phyloP scores from a whole-genome alignment of 2,888 invertebrate species.

The Hirtodrosophila confusa region DNA sequence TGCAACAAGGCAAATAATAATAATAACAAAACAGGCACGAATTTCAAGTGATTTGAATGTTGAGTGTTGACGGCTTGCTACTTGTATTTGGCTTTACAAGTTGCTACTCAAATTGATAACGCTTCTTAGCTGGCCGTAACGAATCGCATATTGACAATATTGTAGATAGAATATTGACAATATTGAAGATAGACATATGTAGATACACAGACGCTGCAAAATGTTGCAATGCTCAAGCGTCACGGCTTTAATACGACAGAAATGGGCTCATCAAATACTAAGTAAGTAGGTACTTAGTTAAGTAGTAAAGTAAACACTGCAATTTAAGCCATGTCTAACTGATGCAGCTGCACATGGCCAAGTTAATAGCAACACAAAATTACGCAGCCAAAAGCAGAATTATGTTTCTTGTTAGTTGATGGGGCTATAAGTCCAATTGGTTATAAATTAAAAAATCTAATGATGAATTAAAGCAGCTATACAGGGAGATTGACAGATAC shows the following conservation, averaged over 20 bases:
- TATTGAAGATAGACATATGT: slow-evolving; percentile 2
- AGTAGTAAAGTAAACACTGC: slow-evolving; percentile 9
- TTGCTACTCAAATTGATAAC: slow-evolving; percentile 38
- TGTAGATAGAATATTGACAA: slow-evolving; percentile 3
- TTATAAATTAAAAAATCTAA: too few species aligned
- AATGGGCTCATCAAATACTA: slow-evolving; percentile 32
- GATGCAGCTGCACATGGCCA: background rate
- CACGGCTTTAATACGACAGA: slow-evolving; percentile 59
- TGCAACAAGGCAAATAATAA: too few species aligned
- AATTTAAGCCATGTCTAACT: background rate
- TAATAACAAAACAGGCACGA: too few species aligned
- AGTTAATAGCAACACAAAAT: too few species aligned
- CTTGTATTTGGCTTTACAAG: slow-evolving; percentile 4
- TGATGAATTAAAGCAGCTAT: too few species aligned
- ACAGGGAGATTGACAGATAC: too few species aligned
- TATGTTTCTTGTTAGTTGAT: too few species aligned
- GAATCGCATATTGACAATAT: slow-evolving; percentile 18
- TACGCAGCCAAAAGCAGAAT: too few species aligned
- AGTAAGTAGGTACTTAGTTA: background rate
- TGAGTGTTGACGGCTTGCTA: background rate
- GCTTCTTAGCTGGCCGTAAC: slow-evolving; percentile 38
- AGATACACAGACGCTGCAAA: slow-evolving; percentile 19
- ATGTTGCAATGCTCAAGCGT: slow-evolving; percentile 37
- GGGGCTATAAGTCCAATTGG: too few species aligned
- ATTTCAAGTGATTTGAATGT: too few species aligned